These are phyloP conservation scores for Nilaparvata lugens DNA, from an alignment of 1,140 invertebrate species.

Conservation along the genomic window DNA sequence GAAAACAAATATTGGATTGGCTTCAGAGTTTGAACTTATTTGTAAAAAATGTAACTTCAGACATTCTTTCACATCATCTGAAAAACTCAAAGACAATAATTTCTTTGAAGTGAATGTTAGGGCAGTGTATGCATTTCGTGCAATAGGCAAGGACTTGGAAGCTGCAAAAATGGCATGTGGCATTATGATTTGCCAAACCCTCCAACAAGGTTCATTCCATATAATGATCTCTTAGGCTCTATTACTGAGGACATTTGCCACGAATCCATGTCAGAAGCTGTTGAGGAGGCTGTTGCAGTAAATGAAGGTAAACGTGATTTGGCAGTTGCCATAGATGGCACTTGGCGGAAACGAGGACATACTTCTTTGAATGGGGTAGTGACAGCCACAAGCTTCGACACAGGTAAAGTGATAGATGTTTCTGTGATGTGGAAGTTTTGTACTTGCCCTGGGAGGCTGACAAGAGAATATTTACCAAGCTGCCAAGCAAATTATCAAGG, in stretches of 20 bases:
- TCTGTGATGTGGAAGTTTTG: slow-evolving; percentile 17
- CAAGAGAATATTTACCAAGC: background rate
- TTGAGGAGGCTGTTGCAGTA: slow-evolving; percentile 7
- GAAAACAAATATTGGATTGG: too few relatives aligned
- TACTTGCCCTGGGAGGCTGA: background rate
- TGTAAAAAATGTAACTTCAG: too few relatives aligned
- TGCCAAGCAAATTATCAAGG: slow-evolving; percentile 23
- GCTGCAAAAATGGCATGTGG: slow-evolving; percentile 8
- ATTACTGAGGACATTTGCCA: background rate
- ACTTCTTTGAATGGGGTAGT: slow-evolving; percentile 18
- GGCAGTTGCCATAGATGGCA: slow-evolving; percentile 15
- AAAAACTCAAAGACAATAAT: too few relatives aligned
- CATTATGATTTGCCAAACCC: background rate
- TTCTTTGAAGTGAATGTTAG: too few relatives aligned
- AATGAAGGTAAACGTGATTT: slow-evolving; percentile 14
- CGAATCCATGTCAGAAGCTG: slow-evolving; percentile 10
- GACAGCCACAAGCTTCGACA: slow-evolving; percentile 11
- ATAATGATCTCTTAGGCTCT: background rate
- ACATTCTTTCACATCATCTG: too few relatives aligned
- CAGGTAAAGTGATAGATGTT: slow-evolving; percentile 16
- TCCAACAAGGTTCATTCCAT: background rate
- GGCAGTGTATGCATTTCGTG: slow-evolving; percentile 8
- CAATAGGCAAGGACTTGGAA: slow-evolving; percentile 7
- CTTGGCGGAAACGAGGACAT: slow-evolving; percentile 17
- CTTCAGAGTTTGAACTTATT: too few relatives aligned